These are phyloP conservation scores for Trematomus bernacchii DNA, from an alignment of 2,797 vertebrate genomes.

Conservation along the genomic window DNA sequence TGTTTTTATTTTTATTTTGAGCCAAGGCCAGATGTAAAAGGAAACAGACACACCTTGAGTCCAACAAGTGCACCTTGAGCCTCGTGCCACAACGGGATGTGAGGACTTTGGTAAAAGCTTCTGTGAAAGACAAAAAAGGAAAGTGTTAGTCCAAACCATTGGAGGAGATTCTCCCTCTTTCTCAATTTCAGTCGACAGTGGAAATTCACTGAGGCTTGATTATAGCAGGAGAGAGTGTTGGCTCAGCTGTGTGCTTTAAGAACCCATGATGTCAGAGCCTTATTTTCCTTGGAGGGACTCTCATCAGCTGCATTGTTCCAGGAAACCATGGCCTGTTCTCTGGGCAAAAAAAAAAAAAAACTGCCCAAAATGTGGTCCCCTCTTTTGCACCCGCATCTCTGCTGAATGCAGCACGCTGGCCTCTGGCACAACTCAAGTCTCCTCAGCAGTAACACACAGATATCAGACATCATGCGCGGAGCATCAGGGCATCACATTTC, in stretches of 20 bases:
- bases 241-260: slow-evolving; percentile 88
- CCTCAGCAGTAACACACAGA: slow-evolving; percentile 36
- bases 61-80: slow-evolving; percentile 41
- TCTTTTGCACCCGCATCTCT: slow-evolving; percentile 56
- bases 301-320: slow-evolving; percentile 91
- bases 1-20: slow-evolving; percentile 34
- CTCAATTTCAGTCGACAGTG: slow-evolving; percentile 84
- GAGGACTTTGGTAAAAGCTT: slow-evolving; percentile 48
- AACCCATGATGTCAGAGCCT: slow-evolving; percentile 90
- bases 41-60: slow-evolving; percentile 22
- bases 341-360: slow-evolving; percentile 81
- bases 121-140: slow-evolving; percentile 4
- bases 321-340: slow-evolving; percentile 87
- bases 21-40: slow-evolving; percentile 42
- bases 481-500: slow-evolving; percentile 49
- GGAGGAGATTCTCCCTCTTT: slow-evolving; percentile 77
- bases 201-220: slow-evolving; percentile 90
- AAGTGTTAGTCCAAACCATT: slow-evolving; percentile 38
- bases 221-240: slow-evolving; percentile 87
- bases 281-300: slow-evolving; percentile 90
- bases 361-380: slow-evolving; percentile 69
- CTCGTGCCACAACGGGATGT: slow-evolving; percentile 41
- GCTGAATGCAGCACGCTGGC: slow-evolving; percentile 61
- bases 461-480: slow-evolving; percentile 43
- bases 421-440: slow-evolving; percentile 49